Base-by-base conservation (phyloP, 2,797 vertebrate species). In the Coreius guichenoti region DNA sequence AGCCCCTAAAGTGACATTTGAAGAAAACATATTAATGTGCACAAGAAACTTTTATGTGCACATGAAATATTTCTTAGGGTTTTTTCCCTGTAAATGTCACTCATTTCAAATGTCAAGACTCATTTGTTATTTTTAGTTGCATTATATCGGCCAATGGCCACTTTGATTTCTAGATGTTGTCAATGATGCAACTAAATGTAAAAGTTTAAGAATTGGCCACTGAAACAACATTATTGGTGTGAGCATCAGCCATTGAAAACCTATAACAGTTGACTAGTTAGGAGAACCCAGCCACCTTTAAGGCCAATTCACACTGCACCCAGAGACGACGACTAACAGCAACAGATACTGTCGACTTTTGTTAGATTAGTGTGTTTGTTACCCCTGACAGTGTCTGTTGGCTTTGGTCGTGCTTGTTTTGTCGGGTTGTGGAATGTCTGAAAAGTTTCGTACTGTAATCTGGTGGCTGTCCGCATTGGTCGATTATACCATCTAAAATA, bases 11-110 rank as follows among this genome's bases (percentile, higher is more conserved):
- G 49, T 75, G 29, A 14, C 19, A 54, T 75, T 54, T 33, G 26
- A 73, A 49, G 16, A 73, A 73, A 49, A 19, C 1, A 11, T 19
- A n/a, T 70, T 70, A 7, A 43, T 70, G 21, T 70, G 36, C 36
- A 47, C 8, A 2, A 17, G 14, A 31, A 51, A 75, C 49, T 51
- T 31, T 12, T 12, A 9, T 54, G 61, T 65, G 61, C 26, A 8
- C 1, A 29, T 8, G 0, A 65, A 31, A 31, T 31, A 49, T 31
- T 47, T 16, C 0, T 17, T 19, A 3, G 0, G 12, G 1, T 5
- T 29, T 29, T 72, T 69, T 23, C 0, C 23, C 16, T 21, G 45
- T 26, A 51, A 51, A 19, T 33, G 47, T 14, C 47, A 54, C 5
- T 51, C 72, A 33, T 75, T 51, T 51, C 17, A 54, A 75, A 33